phyloP scores from a whole-genome alignment of 2,888 invertebrate species.

The Leptura quadrifasciata region DNA sequence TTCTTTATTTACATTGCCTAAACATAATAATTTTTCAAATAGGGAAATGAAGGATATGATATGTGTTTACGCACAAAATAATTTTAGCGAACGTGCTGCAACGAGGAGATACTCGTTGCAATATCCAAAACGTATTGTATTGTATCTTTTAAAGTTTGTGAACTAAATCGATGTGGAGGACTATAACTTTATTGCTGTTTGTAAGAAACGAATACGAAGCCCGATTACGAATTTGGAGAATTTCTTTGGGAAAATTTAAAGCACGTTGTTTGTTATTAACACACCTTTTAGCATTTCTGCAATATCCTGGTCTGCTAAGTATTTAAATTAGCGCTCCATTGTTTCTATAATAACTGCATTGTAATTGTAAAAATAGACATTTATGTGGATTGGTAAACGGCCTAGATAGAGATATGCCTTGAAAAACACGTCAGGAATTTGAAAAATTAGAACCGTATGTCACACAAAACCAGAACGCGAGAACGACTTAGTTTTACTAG shows the following conservation, averaged over 20 bases:
- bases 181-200: constrained; percentile 2
- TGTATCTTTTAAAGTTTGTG: too few species aligned
- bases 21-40: too few species aligned
- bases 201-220: constrained; percentile 5
- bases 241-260: constrained; percentile 26
- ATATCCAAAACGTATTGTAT: too few species aligned
- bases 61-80: too few species aligned
- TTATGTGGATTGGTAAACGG: constrained; percentile 53
- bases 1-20: too few species aligned
- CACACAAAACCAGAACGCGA: constrained; percentile 50
- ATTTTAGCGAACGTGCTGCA: too few species aligned
- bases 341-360: constrained; percentile 46
- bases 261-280: constrained; percentile 8
- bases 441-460: constrained; percentile 55
- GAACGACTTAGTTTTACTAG: constrained; percentile 54
- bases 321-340: constrained; percentile 50
- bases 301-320: constrained; percentile 51
- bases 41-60: too few species aligned
- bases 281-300: constrained; percentile 44
- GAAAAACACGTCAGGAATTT: constrained; percentile 58
- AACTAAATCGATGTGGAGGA: too few species aligned
- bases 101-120: too few species aligned
- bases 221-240: not conserved
- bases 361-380: constrained; percentile 50
- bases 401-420: constrained; percentile 58